Percentiles rank a stretch among this genome's conserved stretches.
Conservation (phyloP, 2,797 vertebrate genomes). For the Gobio occitaniae region DNA sequence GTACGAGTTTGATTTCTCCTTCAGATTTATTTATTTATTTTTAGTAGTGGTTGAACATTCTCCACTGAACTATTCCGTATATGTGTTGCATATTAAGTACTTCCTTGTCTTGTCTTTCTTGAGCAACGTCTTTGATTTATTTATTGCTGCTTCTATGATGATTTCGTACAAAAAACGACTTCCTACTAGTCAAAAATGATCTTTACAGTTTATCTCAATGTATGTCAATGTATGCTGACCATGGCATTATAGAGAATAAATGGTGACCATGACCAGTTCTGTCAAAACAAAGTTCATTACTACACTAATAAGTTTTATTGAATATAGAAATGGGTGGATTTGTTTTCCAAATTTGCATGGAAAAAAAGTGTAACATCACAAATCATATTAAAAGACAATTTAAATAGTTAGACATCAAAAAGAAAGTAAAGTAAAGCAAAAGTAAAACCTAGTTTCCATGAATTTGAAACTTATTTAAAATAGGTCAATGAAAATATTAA, state of each 20-base stretch:
- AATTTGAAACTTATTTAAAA: not conserved
- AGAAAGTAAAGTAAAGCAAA: not conserved
- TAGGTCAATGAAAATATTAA: not conserved
- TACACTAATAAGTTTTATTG: not conserved
- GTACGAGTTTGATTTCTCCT: slow-evolving; percentile 20
- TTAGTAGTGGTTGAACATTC: not conserved
- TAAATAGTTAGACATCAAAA: not conserved
- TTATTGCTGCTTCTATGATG: not conserved
- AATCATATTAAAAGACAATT: not conserved
- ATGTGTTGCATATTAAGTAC: not conserved
- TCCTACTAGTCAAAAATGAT: not conserved
- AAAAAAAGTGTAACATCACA: too few species aligned
- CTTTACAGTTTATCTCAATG: not conserved
- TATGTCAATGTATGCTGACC: not conserved
- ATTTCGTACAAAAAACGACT: not conserved
- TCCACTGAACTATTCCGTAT: not conserved
- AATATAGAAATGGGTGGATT: not conserved
- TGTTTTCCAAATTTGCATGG: too few species aligned
- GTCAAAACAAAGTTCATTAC: not conserved
- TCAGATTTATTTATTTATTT: not conserved
- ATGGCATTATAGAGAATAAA: not conserved
- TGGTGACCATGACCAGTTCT: not conserved
- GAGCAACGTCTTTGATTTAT: not conserved
- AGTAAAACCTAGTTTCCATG: not conserved
- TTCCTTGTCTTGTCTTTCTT: not conserved